A percentile compares a stretch with the other conserved stretches of the same genome.
These are phyloP conservation scores for Ormia ochracea DNA, from an alignment of 2,888 invertebrate species.

Conservation along the genomic window DNA sequence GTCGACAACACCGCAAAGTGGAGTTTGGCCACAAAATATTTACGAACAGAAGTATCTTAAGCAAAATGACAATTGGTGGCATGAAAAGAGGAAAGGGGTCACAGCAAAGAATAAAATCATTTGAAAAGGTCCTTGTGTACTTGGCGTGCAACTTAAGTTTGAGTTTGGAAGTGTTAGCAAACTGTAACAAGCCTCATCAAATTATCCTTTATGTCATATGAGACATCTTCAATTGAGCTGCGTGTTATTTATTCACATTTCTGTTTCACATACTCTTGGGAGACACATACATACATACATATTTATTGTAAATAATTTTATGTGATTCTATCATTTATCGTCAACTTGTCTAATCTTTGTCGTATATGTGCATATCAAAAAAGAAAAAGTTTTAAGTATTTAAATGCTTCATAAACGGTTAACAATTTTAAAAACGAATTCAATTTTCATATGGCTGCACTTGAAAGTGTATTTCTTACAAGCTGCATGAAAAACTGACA, in stretches of 20 bases:
- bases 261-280: constrained; percentile 67
- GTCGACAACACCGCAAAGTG: constrained; percentile 42
- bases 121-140: constrained; percentile 18
- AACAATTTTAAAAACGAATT: constrained; percentile 3
- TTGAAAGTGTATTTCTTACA: constrained; percentile 51
- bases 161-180: constrained; percentile 30
- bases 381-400: constrained; percentile 7
- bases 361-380: neutral
- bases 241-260: constrained; percentile 11
- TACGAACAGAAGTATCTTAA: constrained; percentile 22
- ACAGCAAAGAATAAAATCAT: neutral
- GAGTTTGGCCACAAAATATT: constrained; percentile 42
- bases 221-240: constrained; percentile 67
- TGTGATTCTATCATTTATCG: constrained; percentile 66
- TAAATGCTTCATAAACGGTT: constrained; percentile 40
- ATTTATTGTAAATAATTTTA: constrained; percentile 72
- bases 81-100: neutral
- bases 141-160: neutral
- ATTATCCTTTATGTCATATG: constrained; percentile 75
- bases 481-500: neutral
- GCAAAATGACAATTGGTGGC: constrained; percentile 25
- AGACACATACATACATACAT: no score
- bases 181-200: constrained; percentile 70
- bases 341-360: constrained; percentile 25
- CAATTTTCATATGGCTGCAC: constrained; percentile 44